phyloP scores from a whole-genome alignment of 2,113 vertebrate genomes.

The Sylvia atricapilla region DNA sequence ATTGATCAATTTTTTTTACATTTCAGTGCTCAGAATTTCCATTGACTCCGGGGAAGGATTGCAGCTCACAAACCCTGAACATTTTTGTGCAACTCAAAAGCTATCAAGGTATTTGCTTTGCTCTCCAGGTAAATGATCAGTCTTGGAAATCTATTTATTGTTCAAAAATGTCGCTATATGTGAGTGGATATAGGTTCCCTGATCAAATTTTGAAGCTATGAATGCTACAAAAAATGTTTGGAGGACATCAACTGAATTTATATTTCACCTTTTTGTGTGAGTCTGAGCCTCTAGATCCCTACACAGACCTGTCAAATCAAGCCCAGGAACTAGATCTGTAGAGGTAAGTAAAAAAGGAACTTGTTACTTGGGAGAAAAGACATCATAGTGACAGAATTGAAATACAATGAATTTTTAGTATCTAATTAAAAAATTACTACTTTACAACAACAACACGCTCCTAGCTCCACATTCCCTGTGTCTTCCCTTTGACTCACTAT shows the following conservation, averaged over 20 bases:
- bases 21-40: background rate
- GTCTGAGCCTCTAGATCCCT: background rate
- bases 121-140: background rate
- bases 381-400: background rate
- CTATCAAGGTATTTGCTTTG: background rate
- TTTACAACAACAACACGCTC: background rate
- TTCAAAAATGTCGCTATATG: background rate
- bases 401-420: background rate
- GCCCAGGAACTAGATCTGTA: background rate
- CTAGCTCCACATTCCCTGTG: background rate
- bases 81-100: background rate
- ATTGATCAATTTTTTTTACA: background rate
- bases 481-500: background rate
- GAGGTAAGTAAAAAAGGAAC: background rate
- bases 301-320: background rate
- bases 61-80: background rate
- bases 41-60: background rate
- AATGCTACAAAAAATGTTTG: background rate
- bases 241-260: background rate
- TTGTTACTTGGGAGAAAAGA: background rate
- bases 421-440: background rate
- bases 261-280: background rate
- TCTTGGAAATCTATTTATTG: background rate
- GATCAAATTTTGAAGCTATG: background rate
- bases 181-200: background rate